Evolutionary conservation across 2,797 vertebrate species (phyloP).

Genomic region (Arremon aurantiirostris): DNA sequence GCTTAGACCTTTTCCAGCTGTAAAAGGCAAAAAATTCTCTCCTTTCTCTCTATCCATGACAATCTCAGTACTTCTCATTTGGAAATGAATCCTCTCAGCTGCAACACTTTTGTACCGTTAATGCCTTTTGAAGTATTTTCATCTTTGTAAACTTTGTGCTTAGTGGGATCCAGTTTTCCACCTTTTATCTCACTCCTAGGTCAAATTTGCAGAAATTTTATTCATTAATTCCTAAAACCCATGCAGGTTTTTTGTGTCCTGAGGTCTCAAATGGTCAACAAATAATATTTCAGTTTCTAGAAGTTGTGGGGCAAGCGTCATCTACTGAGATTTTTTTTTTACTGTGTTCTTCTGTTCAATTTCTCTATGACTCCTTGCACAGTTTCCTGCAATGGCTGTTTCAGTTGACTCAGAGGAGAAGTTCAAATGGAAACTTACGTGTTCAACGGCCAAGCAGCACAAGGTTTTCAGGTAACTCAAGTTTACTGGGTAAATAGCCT

Average conservation of each 20-base stretch:
- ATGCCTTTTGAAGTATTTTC: neutral
- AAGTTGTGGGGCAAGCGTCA: neutral
- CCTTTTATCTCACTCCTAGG: neutral
- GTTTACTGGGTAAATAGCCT: neutral
- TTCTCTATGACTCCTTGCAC: neutral
- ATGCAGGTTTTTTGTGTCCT: accelerated
- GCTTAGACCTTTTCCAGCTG: neutral
- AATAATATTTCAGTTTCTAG: neutral
- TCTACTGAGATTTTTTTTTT: accelerated
- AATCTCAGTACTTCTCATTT: neutral
- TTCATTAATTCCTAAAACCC: neutral
- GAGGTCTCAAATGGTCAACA: neutral
- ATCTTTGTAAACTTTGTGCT: neutral
- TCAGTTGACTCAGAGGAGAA: neutral
- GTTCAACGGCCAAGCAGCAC: neutral
- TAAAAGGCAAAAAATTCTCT: neutral
- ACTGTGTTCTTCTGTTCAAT: accelerated
- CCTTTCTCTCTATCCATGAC: neutral
- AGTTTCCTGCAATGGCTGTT: neutral
- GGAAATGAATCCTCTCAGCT: neutral
- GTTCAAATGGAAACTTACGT: neutral
- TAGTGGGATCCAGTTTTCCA: neutral
- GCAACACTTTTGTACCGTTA: accelerated
- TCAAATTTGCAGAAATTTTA: neutral
- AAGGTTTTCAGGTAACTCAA: neutral